These are phyloP conservation scores for Rhabdomys dilectus DNA, from an alignment of 2,113 vertebrate genomes.

Conservation along the genomic window DNA sequence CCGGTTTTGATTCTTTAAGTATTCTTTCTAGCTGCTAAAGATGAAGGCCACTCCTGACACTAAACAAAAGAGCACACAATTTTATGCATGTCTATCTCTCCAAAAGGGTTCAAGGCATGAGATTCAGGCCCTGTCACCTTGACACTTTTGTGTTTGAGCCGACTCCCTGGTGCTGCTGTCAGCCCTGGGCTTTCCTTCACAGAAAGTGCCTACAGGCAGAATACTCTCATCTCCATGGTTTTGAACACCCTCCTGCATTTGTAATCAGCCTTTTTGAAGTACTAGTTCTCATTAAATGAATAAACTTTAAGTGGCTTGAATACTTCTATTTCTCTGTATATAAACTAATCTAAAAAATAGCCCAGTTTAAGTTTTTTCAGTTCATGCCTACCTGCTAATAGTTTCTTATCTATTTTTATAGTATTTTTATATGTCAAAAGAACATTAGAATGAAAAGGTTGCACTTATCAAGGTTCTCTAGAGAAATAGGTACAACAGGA, in stretches of 20 bases:
- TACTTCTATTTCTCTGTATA: neutral
- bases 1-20: constrained; percentile 54
- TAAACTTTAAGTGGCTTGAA: constrained; percentile 52
- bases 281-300: constrained; percentile 45
- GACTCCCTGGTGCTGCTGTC: constrained; percentile 45
- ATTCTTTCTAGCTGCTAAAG: constrained; percentile 53
- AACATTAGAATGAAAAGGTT: neutral
- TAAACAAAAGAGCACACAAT: neutral
- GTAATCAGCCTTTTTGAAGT: constrained; percentile 57
- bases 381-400: neutral
- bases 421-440: neutral
- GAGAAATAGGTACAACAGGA: neutral
- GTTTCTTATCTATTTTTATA: neutral
- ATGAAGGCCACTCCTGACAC: constrained; percentile 41
- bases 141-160: constrained; percentile 51
- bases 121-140: constrained; percentile 54
- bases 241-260: constrained; percentile 61
- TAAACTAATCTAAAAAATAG: neutral
- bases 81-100: constrained; percentile 39
- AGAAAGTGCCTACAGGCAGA: constrained; percentile 60
- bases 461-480: neutral
- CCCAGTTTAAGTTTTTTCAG: neutral
- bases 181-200: constrained; percentile 63
- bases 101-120: neutral
- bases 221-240: constrained; percentile 58